Percentiles rank a stretch among this genome's conserved stretches.
Conservation (phyloP, 2,113 vertebrate genomes). For the Grallaria varia region DNA sequence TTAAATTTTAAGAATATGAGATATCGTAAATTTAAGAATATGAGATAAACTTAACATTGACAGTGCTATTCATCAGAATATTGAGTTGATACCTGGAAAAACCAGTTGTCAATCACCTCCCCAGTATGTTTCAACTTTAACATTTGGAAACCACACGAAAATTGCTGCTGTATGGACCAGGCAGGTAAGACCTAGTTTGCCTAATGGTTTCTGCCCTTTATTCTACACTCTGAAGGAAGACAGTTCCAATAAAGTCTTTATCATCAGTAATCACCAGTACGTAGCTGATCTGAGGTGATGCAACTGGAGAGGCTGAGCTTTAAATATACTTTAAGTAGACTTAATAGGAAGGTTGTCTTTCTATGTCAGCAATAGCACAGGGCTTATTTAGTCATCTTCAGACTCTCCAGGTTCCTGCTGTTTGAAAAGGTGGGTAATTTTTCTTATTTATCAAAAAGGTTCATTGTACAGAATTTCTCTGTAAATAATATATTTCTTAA, state of each 20-base stretch:
- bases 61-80: background rate
- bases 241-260: background rate
- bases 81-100: background rate
- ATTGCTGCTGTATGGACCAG: background rate
- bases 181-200: background rate
- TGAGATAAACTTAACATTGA: background rate
- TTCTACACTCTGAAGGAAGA: background rate
- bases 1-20: background rate
- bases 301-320: background rate
- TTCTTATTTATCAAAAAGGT: background rate
- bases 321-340: slow-evolving; percentile 72
- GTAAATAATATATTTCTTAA: background rate
- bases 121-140: background rate
- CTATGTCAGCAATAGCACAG: background rate
- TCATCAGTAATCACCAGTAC: background rate
- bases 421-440: slow-evolving; percentile 60
- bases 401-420: background rate
- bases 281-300: background rate
- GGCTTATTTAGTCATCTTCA: background rate
- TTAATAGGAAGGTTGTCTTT: slow-evolving; percentile 7
- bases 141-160: background rate
- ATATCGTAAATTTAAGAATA: background rate
- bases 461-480: background rate
- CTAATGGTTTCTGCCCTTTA: background rate
- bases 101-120: background rate